Evolutionary conservation across 1,140 invertebrate genomes (phyloP), one percentile per base, ranked within the genome.

Genomic region (Drosophila tristis): DNA sequence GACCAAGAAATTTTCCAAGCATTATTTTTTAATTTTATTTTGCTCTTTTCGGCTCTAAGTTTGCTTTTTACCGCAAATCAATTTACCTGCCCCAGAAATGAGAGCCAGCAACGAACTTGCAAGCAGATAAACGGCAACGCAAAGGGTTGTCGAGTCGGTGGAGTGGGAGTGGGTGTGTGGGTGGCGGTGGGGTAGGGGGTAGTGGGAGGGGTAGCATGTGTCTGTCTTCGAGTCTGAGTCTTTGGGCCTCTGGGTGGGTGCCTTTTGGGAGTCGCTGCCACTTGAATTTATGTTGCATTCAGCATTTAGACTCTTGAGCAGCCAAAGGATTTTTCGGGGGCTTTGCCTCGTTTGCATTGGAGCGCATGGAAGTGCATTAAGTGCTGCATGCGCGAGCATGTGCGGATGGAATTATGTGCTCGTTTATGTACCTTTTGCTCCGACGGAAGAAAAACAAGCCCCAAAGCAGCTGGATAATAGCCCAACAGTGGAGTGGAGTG

Each of bases 21-120:
- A 82, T 82, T 86, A 86, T 82, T 87, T 89, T 86, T 86, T 87
- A 82, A 87, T 86, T 86, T 87, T 66, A 57, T 74, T 78, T 63
- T 49, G 23, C 23, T 25, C 4, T 53, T 39, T 25, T 44, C 9
- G 16, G 11, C 1, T 13, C 11, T 5, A 39, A 39, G 23, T 54
- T 54, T 58, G 43, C 13, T 61, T 49, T 55, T 55, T 75, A 50
- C 53, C 56, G 53, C 74, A 78, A 76, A 72, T 75, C 67, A 77
- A 75, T 79, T 75, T 71, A 58, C 79, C 62, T 66, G 45, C 42
- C 23, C 6, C 16, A 29, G 15, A 45, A 39, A 39, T 13, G 23
- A 29, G 25, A 44, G 35, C 16, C 16, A 39, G 20, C 7, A 39
- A 39, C 16, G 25, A 49, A 2, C 15, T 25, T 35, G 35, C 15